Percentiles rank a stretch among this genome's conserved stretches.
Evolutionary conservation across 2,113 vertebrate genomes (phyloP).

Genomic region (Tragelaphus imberbis): DNA sequence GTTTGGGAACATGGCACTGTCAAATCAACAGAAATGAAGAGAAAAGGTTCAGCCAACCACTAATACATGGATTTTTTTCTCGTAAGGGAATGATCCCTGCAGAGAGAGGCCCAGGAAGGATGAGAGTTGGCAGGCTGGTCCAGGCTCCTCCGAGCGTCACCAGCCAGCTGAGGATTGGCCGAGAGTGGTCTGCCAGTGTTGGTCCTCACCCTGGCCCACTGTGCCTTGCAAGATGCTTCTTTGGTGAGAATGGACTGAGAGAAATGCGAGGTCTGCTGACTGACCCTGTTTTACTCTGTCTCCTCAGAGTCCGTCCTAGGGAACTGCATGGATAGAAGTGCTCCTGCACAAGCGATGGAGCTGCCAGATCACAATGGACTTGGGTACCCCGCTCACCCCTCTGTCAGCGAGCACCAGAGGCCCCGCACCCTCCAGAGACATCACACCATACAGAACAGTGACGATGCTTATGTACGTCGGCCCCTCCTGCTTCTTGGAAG

Average conservation of each 20-base stretch:
- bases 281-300: constrained; percentile 37
- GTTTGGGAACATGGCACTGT: background rate
- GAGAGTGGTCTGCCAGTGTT: background rate
- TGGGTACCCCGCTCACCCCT: constrained; percentile 80
- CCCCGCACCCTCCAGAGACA: constrained; percentile 92
- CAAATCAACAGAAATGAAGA: background rate
- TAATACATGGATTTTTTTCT: background rate
- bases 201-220: background rate
- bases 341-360: constrained; percentile 88
- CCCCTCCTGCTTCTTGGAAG: background rate
- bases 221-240: background rate
- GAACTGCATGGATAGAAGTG: constrained; percentile 87
- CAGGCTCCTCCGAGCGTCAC: background rate
- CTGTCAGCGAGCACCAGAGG: constrained; percentile 84
- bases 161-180: background rate
- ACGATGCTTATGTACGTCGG: constrained; percentile 94
- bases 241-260: background rate
- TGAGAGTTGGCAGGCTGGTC: background rate
- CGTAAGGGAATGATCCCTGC: background rate
- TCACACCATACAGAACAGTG: constrained; percentile 97
- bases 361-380: constrained; percentile 90
- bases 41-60: background rate
- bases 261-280: background rate
- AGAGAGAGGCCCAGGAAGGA: background rate
- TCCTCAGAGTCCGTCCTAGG: constrained; percentile 78